These are phyloP conservation scores for Sitta carolinensis DNA, from an alignment of 2,797 vertebrate species.

Conservation along the genomic window DNA sequence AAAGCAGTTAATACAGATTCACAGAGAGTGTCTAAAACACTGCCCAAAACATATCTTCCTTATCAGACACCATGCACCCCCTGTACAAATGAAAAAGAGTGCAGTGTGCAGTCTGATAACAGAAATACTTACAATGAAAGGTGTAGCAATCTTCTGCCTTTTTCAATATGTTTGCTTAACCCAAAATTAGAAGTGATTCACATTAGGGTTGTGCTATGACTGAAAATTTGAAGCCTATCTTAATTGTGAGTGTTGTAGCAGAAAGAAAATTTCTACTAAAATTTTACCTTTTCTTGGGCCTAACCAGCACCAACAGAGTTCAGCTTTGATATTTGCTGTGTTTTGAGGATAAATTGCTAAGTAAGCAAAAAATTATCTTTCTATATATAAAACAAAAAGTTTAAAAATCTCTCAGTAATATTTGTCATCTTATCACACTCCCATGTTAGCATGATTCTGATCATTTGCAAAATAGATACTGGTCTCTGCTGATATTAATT, in stretches of 20 bases:
- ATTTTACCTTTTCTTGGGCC: background rate
- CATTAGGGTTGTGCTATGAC: background rate
- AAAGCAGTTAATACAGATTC: background rate
- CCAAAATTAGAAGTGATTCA: background rate
- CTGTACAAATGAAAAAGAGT: background rate
- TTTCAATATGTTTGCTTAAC: background rate
- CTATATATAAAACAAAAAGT: background rate
- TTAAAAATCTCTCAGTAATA: background rate
- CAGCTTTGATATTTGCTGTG: background rate
- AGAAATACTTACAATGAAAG: background rate
- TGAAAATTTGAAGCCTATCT: background rate
- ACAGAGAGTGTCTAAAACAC: background rate
- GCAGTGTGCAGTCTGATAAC: background rate
- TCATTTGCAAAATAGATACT: constrained; percentile 3
- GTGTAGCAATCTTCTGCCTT: background rate
- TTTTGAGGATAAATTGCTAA: background rate
- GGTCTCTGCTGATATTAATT: constrained; percentile 41
- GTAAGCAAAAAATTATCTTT: background rate
- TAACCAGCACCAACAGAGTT: background rate
- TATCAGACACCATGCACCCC: background rate
- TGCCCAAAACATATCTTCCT: background rate
- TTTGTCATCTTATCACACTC: background rate
- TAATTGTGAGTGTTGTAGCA: background rate
- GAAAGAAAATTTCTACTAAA: background rate
- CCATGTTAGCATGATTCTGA: background rate